Conservation (phyloP, 37 sponge, comb jelly and placozoan species). For the Cliona cf. orientalis region DNA sequence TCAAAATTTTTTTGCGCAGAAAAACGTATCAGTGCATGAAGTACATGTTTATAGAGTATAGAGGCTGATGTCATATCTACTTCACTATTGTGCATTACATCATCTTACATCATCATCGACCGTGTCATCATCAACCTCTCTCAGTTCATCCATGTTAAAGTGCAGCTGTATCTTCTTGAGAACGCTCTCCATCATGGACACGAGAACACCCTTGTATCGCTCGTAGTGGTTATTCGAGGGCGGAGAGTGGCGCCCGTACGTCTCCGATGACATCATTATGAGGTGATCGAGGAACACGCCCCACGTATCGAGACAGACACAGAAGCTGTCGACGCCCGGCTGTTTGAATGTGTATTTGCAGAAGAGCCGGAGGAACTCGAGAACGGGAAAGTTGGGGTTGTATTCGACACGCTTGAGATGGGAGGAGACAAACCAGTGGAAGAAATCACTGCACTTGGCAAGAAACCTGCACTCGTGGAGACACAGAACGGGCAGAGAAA, state of each 20-base stretch:
- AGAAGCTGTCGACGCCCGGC: slow-evolving; percentile 81
- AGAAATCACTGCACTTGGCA: slow-evolving; percentile 83
- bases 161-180: slow-evolving; percentile 65
- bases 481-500: neutral
- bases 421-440: slow-evolving; percentile 77
- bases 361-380: slow-evolving; percentile 78
- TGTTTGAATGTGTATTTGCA: slow-evolving; percentile 84
- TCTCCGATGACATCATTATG: slow-evolving; percentile 42
- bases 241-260: slow-evolving; percentile 43
- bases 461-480: slow-evolving; percentile 58
- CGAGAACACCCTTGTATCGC: slow-evolving; percentile 58
- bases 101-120: slow-evolving; percentile 67
- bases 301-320: slow-evolving; percentile 78
- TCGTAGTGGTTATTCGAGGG: slow-evolving; percentile 39
- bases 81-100: neutral
- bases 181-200: slow-evolving; percentile 64
- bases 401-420: slow-evolving; percentile 81
- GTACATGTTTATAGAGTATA: neutral
- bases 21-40: neutral
- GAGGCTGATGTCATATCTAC: too few relatives aligned
- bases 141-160: slow-evolving; percentile 69
- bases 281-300: slow-evolving; percentile 77
- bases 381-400: slow-evolving; percentile 79
- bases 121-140: slow-evolving; percentile 76
- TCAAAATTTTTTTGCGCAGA: neutral